Conservation (phyloP, 37 sponge, comb jelly and placozoan species). For the Lycopodina hypogea region DNA sequence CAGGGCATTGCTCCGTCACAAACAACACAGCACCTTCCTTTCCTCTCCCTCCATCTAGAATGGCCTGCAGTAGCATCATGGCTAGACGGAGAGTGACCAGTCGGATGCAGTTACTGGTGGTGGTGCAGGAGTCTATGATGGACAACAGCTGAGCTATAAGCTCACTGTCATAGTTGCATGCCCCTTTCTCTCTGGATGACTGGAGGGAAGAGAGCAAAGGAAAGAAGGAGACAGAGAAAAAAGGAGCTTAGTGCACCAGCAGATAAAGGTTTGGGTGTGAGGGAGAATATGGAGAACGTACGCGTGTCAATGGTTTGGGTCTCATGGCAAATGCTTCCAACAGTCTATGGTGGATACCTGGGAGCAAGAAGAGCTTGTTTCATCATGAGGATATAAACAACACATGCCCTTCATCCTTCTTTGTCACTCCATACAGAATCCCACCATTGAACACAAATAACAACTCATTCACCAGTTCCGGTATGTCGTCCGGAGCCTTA, state of each 20-base stretch:
- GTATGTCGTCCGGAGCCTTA: too few relatives aligned
- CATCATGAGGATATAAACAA: neutral
- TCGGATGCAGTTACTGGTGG: slow-evolving; percentile 35
- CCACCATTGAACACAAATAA: too few relatives aligned
- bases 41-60: neutral
- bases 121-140: slow-evolving; percentile 37
- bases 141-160: slow-evolving; percentile 32
- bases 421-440: too few relatives aligned
- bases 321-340: slow-evolving; percentile 62
- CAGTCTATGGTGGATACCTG: slow-evolving; percentile 45
- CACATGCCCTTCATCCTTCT: too few relatives aligned
- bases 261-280: neutral
- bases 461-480: too few relatives aligned
- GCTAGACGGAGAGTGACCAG: slow-evolving; percentile 52
- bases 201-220: neutral
- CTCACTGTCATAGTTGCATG: slow-evolving; percentile 36
- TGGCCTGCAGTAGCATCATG: slow-evolving; percentile 27
- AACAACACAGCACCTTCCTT: neutral
- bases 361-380: neutral
- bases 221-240: neutral
- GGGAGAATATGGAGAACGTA: neutral
- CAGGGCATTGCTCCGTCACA: neutral
- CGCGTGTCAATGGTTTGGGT: neutral
- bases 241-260: neutral
- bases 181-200: neutral